Conservation (phyloP, 2,888 invertebrate genomes). For the Drosophila nr. medialis region DNA sequence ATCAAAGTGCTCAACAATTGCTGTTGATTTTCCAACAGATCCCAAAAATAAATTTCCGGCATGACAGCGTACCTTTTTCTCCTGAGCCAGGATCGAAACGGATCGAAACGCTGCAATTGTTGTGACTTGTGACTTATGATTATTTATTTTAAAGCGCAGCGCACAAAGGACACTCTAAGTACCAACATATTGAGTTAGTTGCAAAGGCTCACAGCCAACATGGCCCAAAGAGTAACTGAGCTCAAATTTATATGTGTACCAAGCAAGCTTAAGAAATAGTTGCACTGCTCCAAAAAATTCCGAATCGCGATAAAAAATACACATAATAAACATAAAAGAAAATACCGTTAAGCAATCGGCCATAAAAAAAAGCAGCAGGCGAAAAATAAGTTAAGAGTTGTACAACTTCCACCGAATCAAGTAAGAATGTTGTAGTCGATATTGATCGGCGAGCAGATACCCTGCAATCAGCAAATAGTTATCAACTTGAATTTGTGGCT, state of each 20-base stretch:
- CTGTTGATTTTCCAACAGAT: slow-evolving; percentile 64
- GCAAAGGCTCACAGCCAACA: background rate
- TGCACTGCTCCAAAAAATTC: background rate
- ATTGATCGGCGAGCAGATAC: background rate
- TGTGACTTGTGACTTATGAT: slow-evolving; percentile 50
- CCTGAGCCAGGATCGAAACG: slow-evolving; percentile 26
- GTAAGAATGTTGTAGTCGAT: background rate
- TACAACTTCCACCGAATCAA: slow-evolving; percentile 7
- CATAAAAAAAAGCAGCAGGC: background rate
- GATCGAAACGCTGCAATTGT: slow-evolving; percentile 41
- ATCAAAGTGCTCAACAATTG: slow-evolving; percentile 61
- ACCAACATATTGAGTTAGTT: slow-evolving; percentile 8
- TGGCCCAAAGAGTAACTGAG: background rate
- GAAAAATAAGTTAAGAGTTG: slow-evolving; percentile 6
- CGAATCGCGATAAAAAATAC: background rate
- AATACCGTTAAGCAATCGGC: slow-evolving; percentile 10
- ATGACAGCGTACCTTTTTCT: slow-evolving; percentile 60
- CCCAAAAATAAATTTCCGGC: slow-evolving; percentile 69
- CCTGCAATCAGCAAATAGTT: background rate
- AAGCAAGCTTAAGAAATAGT: background rate
- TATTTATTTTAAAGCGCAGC: slow-evolving; percentile 35
- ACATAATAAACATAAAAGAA: slow-evolving; percentile 1
- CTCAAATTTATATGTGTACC: background rate
- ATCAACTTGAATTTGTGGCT: background rate
- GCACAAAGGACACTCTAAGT: slow-evolving; percentile 11